phyloP scores from a whole-genome alignment of 2,888 invertebrate genomes.

The Dendrolimus houi region DNA sequence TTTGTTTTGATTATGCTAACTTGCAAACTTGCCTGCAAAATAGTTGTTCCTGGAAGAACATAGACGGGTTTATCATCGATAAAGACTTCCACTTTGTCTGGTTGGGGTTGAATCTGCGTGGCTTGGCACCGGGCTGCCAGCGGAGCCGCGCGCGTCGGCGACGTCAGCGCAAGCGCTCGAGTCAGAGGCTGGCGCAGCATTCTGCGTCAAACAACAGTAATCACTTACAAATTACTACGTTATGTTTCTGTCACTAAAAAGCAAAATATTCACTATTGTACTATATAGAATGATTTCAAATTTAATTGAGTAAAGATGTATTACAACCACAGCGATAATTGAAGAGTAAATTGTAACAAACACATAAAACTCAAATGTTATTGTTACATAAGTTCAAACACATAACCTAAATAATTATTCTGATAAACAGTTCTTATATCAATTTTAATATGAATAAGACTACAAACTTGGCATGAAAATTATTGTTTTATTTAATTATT shows the following conservation, averaged over 20 bases:
- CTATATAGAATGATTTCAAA: too few species aligned
- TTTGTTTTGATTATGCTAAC: too few species aligned
- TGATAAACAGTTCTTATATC: slow-evolving; percentile 3
- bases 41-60: slow-evolving; percentile 97
- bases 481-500: slow-evolving; percentile 7
- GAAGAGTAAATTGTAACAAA: slow-evolving; percentile 9
- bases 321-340: too few species aligned
- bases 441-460: slow-evolving; percentile 3
- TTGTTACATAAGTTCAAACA: slow-evolving; percentile 70
- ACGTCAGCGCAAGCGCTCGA: slow-evolving; percentile 78
- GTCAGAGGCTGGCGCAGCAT: slow-evolving; percentile 88
- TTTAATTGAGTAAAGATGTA: too few species aligned
- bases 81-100: slow-evolving; percentile 94
- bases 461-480: background rate
- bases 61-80: slow-evolving; percentile 96
- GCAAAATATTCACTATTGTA: too few species aligned
- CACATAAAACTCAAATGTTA: slow-evolving; percentile 43
- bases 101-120: slow-evolving; percentile 66
- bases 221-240: slow-evolving; percentile 5
- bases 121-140: slow-evolving; percentile 65
- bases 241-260: too few species aligned
- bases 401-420: slow-evolving; percentile 54
- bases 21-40: slow-evolving; percentile 84
- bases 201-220: slow-evolving; percentile 45
- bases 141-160: slow-evolving; percentile 53